phyloP scores from a whole-genome alignment of 2,797 vertebrate genomes.

The Dallia pectoralis region DNA sequence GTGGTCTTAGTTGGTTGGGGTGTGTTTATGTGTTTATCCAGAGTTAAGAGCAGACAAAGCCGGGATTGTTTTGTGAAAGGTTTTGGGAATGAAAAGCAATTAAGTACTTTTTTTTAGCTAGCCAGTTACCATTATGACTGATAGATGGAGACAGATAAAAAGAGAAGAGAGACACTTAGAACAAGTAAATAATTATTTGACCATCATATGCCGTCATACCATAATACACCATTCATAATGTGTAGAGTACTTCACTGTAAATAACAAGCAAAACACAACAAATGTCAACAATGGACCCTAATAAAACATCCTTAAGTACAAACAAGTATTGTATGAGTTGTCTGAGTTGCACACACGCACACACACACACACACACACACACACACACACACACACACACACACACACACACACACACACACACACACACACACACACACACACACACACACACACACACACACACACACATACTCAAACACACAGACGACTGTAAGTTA shows the following conservation, averaged over 20 bases:
- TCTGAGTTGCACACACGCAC: background rate
- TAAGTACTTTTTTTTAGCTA: background rate
- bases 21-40: background rate
- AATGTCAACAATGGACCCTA: background rate
- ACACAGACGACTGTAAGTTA: slow-evolving; percentile 64
- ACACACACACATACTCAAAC: slow-evolving; percentile 7
- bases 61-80: background rate
- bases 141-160: background rate
- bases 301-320: background rate
- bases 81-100: background rate
- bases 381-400: slow-evolving; percentile 6
- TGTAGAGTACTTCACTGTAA: background rate
- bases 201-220: too few relatives aligned
- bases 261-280: background rate
- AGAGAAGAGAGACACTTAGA: background rate
- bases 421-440: slow-evolving; percentile 35
- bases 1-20: background rate
- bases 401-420: slow-evolving; percentile 31
- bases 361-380: background rate
- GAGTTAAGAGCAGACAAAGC: background rate
- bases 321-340: background rate
- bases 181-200: too few relatives aligned
- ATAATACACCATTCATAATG: background rate
- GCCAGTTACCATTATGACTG: background rate
- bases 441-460: slow-evolving; percentile 12